These are phyloP conservation scores for Ostrea edulis DNA, from an alignment of 1,140 invertebrate genomes.

Conservation along the genomic window DNA sequence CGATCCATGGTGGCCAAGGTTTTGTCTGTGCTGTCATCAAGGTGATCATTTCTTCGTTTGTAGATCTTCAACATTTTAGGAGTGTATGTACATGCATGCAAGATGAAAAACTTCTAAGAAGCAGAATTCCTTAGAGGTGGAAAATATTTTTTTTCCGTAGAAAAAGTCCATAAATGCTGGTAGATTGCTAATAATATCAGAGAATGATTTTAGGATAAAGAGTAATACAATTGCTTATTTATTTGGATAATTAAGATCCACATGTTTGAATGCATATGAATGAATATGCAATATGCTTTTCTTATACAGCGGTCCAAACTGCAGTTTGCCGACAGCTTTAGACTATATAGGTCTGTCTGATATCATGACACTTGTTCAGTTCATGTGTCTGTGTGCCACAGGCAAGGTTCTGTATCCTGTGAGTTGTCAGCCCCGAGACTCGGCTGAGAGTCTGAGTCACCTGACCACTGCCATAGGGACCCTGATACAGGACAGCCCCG, in stretches of 20 bases:
- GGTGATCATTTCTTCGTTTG: constrained; percentile 65
- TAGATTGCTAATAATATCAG: no score
- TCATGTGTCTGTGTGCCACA: constrained; percentile 84
- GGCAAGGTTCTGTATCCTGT: constrained; percentile 78
- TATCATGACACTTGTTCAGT: constrained; percentile 83
- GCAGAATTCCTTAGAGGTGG: no score
- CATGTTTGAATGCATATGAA: background rate
- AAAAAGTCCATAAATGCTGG: no score
- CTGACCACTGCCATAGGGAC: constrained; percentile 82
- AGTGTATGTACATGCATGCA: no score
- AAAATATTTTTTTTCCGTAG: no score
- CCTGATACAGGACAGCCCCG: constrained; percentile 82
- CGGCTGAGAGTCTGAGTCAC: constrained; percentile 80
- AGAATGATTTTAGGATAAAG: no score
- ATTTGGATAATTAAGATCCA: no score
- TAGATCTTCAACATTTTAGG: no score
- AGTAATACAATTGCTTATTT: no score
- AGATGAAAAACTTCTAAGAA: no score
- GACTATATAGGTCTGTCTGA: constrained; percentile 83
- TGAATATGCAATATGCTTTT: constrained; percentile 43
- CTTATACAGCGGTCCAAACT: constrained; percentile 79
- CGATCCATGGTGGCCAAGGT: constrained; percentile 82
- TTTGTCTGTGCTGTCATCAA: constrained; percentile 82
- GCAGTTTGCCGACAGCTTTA: constrained; percentile 81
- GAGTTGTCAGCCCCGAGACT: constrained; percentile 60